A percentile compares a stretch with the other conserved stretches of the same genome.
Evolutionary conservation across 2,888 invertebrate genomes (phyloP).

Genomic region (Aricia artaxerxes): DNA sequence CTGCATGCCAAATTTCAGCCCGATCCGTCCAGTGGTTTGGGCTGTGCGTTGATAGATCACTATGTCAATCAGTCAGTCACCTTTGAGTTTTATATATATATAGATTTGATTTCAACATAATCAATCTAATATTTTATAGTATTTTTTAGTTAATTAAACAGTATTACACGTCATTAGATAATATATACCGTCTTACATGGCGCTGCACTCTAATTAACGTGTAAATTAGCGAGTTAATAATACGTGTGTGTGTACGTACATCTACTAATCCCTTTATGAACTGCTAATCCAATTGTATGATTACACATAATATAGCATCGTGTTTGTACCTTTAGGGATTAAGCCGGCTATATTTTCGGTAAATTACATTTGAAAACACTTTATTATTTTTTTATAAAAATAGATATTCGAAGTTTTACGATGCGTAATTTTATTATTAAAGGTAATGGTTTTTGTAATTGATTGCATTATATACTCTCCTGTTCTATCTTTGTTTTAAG

Average conservation of each 20-base stretch:
- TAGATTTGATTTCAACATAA: not conserved
- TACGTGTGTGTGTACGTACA: conserved; percentile 2
- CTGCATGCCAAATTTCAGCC: too few relatives aligned
- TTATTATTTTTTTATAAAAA: too few relatives aligned
- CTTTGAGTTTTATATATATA: too few relatives aligned
- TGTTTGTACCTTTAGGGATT: not conserved
- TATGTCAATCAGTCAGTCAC: too few relatives aligned
- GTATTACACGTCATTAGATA: not conserved
- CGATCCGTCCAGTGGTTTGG: too few relatives aligned
- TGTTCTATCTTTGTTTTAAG: too few relatives aligned
- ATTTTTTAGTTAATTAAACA: not conserved
- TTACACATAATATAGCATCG: not conserved
- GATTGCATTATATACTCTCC: too few relatives aligned
- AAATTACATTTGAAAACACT: not conserved
- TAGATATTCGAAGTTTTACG: too few relatives aligned
- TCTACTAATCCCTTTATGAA: conserved; percentile 17
- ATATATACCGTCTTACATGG: not conserved
- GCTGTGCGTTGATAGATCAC: too few relatives aligned
- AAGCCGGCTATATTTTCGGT: not conserved
- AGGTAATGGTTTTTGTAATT: too few relatives aligned
- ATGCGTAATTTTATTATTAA: too few relatives aligned
- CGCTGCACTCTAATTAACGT: conserved; percentile 18
- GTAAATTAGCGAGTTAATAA: conserved; percentile 16
- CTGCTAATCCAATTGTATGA: conserved; percentile 19
- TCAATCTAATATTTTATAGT: not conserved